Conservation (phyloP, 2,888 invertebrate species). For the Drosophila setosimentum region DNA sequence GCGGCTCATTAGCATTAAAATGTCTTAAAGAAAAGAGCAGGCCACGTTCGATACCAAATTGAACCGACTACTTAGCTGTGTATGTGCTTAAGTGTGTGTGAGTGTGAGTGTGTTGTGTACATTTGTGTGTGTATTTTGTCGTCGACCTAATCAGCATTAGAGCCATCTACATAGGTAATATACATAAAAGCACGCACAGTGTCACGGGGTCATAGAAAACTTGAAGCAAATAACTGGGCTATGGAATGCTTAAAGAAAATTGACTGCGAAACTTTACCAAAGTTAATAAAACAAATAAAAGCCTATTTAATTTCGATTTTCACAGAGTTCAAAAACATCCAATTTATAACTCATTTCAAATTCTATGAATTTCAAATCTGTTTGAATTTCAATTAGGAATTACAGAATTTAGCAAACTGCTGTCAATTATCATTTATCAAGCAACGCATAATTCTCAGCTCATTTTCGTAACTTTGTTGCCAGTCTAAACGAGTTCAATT, state of each 20-base stretch:
- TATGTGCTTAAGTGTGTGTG: slow-evolving; percentile 13
- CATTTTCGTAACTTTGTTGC: slow-evolving; percentile 32
- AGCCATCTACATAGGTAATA: slow-evolving; percentile 79
- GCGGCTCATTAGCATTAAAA: slow-evolving; percentile 81
- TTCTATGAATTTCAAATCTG: slow-evolving; percentile 21
- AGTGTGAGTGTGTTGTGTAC: slow-evolving; percentile 1
- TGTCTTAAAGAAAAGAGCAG: slow-evolving; percentile 76
- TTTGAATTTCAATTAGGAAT: slow-evolving; percentile 24
- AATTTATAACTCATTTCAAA: slow-evolving; percentile 23
- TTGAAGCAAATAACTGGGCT: neutral
- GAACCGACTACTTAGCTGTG: slow-evolving; percentile 71
- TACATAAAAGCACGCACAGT: slow-evolving; percentile 71
- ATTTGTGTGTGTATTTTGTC: slow-evolving; percentile 39
- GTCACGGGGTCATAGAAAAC: slow-evolving; percentile 33
- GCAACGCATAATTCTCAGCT: slow-evolving; percentile 34
- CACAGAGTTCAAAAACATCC: neutral
- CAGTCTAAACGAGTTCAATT: slow-evolving; percentile 66
- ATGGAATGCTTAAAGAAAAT: neutral
- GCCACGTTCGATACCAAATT: slow-evolving; percentile 81
- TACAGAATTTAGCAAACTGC: slow-evolving; percentile 11
- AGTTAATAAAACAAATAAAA: neutral
- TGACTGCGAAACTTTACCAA: slow-evolving; percentile 3
- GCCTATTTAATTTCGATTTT: neutral
- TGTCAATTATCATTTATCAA: slow-evolving; percentile 62
- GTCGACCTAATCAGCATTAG: slow-evolving; percentile 76